A percentile compares a stretch with the other conserved stretches of the same genome.
Conservation (phyloP, 2,888 invertebrate genomes). For the Caenorhabditis sinica region DNA sequence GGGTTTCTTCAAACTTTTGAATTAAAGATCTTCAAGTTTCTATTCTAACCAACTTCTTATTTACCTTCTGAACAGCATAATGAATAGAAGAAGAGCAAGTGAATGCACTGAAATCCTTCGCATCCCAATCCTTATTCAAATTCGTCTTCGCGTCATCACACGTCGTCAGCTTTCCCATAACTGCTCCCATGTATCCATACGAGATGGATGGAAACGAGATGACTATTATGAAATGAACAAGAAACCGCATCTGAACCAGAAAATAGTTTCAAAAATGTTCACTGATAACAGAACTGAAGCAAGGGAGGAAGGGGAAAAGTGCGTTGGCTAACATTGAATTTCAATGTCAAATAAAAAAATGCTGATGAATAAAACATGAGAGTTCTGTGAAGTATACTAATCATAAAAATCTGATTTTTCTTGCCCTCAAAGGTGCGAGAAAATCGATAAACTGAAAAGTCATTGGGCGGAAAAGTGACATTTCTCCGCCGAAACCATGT, state of each 20-base stretch:
- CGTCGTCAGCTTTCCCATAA: conserved; percentile 86
- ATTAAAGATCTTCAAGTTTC: no score
- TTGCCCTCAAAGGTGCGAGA: conserved; percentile 20
- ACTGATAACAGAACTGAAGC: not conserved
- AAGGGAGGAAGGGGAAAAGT: not conserved
- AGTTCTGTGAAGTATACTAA: conserved; percentile 4
- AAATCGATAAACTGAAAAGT: conserved; percentile 56
- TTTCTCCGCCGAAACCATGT: conserved; percentile 35
- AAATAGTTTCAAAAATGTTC: not conserved
- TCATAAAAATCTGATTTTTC: conserved; percentile 10
- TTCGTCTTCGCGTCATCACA: conserved; percentile 89
- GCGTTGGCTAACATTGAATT: not conserved
- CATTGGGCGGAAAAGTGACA: conserved; percentile 35
- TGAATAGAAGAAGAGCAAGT: conserved; percentile 86
- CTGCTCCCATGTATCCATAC: conserved; percentile 83
- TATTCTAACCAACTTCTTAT: not conserved
- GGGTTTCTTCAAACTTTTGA: no score
- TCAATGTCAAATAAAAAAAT: not conserved
- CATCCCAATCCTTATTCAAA: conserved; percentile 87
- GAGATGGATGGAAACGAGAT: not conserved
- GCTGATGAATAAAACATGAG: conserved; percentile 19
- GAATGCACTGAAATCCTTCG: conserved; percentile 86
- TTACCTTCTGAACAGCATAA: conserved; percentile 61
- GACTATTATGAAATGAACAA: not conserved
- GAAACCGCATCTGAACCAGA: conserved; percentile 9